phyloP scores from a whole-genome alignment of 1,140 invertebrate genomes.

The Harlomillsia oculata region DNA sequence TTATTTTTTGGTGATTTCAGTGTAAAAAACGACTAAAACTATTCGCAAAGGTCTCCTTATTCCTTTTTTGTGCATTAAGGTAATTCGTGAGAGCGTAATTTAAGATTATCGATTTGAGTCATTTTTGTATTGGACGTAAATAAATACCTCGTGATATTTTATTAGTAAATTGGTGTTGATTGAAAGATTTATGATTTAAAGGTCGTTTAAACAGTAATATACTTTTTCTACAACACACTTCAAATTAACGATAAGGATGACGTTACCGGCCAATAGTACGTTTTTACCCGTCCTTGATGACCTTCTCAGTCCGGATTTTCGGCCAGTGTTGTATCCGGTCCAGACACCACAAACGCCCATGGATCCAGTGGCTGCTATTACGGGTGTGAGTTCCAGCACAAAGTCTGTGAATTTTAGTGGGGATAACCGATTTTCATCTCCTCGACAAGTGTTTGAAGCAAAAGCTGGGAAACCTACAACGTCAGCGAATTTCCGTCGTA shows the following conservation, averaged over 20 bases:
- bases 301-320: slow-evolving; percentile 30
- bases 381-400: background rate
- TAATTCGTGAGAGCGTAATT: too few species aligned
- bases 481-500: background rate
- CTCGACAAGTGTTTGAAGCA: background rate
- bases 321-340: slow-evolving; percentile 23
- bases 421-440: background rate
- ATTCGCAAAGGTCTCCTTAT: too few species aligned
- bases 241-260: too few species aligned
- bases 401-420: slow-evolving; percentile 7
- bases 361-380: slow-evolving; percentile 13
- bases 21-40: too few species aligned
- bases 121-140: too few species aligned
- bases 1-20: too few species aligned
- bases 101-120: too few species aligned
- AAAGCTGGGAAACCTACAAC: background rate
- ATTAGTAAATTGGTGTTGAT: background rate
- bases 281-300: slow-evolving; percentile 32
- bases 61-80: too few species aligned
- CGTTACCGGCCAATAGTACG: slow-evolving; percentile 24
- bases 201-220: too few species aligned
- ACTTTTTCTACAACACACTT: too few species aligned
- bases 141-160: slow-evolving; percentile 1
- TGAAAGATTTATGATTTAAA: too few species aligned
- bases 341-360: slow-evolving; percentile 29